Conservation (phyloP, 2,797 vertebrate species). For the Tangara arthus region DNA sequence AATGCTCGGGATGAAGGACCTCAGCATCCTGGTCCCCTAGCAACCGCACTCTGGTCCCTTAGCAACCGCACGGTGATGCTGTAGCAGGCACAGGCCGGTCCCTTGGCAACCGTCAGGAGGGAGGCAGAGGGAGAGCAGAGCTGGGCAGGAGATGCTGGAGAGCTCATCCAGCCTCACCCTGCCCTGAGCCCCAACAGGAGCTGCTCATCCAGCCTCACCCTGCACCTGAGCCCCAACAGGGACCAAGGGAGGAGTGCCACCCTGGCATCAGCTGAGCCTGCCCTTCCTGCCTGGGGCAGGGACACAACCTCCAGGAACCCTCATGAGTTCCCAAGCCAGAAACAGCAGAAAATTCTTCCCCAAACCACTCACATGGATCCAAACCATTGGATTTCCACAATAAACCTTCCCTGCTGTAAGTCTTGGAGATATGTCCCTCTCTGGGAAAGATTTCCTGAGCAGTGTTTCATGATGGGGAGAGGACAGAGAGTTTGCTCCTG, state of each 20-base stretch:
- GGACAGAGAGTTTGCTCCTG: background rate
- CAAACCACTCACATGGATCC: background rate
- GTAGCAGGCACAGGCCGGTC: conserved; percentile 6
- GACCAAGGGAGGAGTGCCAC: rapidly evolving
- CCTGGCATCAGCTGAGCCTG: rapidly evolving
- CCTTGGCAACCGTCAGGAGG: conserved; percentile 23
- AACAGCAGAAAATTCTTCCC: background rate
- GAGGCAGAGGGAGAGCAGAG: background rate
- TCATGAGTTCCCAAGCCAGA: background rate
- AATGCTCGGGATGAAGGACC: background rate
- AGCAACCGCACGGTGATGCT: background rate
- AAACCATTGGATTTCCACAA: rapidly evolving
- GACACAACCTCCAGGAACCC: background rate
- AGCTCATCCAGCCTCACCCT: no score
- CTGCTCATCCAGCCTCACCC: no score
- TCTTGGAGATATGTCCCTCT: rapidly evolving
- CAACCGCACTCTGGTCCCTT: background rate
- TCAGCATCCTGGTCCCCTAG: background rate
- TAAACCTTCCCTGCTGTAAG: background rate
- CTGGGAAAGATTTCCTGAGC: background rate
- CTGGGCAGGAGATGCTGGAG: background rate
- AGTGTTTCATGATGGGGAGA: rapidly evolving
- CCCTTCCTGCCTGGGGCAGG: background rate
- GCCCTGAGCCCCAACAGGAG: no score
- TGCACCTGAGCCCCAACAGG: no score